Evolutionary conservation across 2,888 invertebrate genomes (phyloP).

Genomic region (Pocota personata): DNA sequence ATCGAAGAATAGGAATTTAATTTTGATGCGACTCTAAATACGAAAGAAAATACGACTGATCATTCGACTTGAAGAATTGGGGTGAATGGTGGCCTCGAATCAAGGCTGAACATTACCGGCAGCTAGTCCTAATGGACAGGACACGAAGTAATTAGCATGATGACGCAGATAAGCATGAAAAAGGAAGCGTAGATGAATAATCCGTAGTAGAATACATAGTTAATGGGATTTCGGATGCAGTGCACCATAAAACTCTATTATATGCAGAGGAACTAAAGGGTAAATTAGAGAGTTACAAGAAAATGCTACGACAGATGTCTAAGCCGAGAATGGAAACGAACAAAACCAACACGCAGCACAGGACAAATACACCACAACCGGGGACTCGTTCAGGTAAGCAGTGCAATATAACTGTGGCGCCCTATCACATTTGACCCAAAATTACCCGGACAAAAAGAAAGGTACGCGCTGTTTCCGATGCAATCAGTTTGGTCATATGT

Average conservation of each 20-base stretch:
- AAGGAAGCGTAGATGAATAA: not conserved
- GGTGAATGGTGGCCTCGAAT: no score
- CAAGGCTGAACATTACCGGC: no score
- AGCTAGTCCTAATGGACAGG: no score
- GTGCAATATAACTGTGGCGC: not conserved
- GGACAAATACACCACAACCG: not conserved
- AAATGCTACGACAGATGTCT: constrained; percentile 8
- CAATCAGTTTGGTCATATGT: not conserved
- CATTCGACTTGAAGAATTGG: no score
- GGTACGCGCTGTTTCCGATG: no score
- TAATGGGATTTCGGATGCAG: not conserved
- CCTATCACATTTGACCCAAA: no score
- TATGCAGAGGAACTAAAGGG: not conserved
- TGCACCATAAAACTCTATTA: not conserved
- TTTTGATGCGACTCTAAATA: no score
- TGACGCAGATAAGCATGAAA: constrained; percentile 34
- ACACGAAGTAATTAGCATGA: no score
- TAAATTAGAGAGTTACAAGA: constrained; percentile 1
- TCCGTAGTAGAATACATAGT: constrained; percentile 12
- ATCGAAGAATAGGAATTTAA: no score
- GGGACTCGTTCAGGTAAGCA: not conserved
- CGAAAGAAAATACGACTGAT: no score
- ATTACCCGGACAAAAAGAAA: no score
- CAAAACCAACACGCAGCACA: not conserved
- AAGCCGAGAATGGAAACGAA: not conserved